Evolutionary conservation across 92 coral and sea anemone species (phyloP), one percentile per base, ranked within the genome.

Genomic region (Montipora capitata): DNA sequence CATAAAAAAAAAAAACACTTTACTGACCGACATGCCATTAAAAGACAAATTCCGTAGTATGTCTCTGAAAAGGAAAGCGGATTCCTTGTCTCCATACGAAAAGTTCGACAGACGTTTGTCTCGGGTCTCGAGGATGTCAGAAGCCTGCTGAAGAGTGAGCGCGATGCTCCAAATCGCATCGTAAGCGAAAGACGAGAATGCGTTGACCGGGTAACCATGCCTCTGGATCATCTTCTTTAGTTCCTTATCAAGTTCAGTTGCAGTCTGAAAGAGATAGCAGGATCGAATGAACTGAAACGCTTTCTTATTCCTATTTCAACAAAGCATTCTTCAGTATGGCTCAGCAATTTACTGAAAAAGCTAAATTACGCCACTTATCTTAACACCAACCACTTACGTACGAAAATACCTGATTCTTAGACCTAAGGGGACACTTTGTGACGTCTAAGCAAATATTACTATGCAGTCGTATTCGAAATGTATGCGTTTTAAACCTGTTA

Each of bases 121-220:
- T 16, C 72, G 72, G 4, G 84, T 88, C 17, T 87, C 76, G 38
- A 96, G 81, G 43, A 74, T 83, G 57, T 91, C 63, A 15, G 92
- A 70, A 15, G 98, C 89, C 56, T 91, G 67, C 80, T 96, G 78
- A 20, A 96, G 83, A 73, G 93, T 94, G 74, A 92, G 95, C 0
- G 99, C 98, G 68, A 93, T 83, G 58, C 84, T 88, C 96, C 98
- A 96, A 1, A 89, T 89, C 1, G 99, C 91, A 43, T 96, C 99
- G 51, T 93, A 94, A 8, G 94, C 92, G 68, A 94, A 94, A 65
- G 96, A 76, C 3, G 96, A 89, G 91, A 85, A 94, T 4, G 49
- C 40, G 77, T 92, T 92, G 14, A n/a, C 49, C 7, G 93, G 85
- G 56, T 68, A 52, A 76, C 91, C 94, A 10, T 52, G 44, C 54